Conservation (phyloP, 2,113 vertebrate species). For the Patagioenas fasciata region DNA sequence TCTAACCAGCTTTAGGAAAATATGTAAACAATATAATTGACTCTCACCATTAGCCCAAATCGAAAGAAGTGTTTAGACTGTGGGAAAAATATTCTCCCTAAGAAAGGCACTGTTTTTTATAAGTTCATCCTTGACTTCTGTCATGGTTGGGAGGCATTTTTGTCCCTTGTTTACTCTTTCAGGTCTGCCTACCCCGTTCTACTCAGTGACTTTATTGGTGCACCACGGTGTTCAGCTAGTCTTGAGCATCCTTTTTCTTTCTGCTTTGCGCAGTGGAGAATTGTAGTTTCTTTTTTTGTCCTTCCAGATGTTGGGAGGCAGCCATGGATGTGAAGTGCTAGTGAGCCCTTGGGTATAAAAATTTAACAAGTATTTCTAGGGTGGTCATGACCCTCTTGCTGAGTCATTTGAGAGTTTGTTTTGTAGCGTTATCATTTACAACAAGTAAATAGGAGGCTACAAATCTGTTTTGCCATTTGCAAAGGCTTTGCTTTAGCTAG, state of each 20-base stretch:
- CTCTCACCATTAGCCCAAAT: not conserved
- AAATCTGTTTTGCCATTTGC: not conserved
- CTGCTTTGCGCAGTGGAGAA: accelerated
- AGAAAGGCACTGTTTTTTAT: not conserved
- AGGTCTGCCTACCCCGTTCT: not conserved
- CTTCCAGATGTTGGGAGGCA: not conserved
- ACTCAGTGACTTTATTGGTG: not conserved
- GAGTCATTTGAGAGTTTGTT: not conserved
- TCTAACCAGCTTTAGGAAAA: not conserved
- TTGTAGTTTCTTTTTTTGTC: not conserved
- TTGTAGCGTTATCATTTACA: not conserved
- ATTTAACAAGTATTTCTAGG: not conserved
- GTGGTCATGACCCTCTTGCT: not conserved
- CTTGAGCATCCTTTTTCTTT: not conserved
- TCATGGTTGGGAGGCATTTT: not conserved
- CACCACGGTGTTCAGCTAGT: not conserved
- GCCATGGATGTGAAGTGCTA: not conserved
- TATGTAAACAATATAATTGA: not conserved
- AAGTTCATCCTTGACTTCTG: not conserved
- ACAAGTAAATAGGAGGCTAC: not conserved
- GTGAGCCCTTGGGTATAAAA: not conserved
- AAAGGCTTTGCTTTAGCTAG: not conserved
- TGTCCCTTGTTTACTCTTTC: not conserved
- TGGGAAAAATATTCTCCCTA: not conserved
- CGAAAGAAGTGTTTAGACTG: not conserved